Conservation (phyloP, 2,113 vertebrate genomes). For the Rissa tridactyla region DNA sequence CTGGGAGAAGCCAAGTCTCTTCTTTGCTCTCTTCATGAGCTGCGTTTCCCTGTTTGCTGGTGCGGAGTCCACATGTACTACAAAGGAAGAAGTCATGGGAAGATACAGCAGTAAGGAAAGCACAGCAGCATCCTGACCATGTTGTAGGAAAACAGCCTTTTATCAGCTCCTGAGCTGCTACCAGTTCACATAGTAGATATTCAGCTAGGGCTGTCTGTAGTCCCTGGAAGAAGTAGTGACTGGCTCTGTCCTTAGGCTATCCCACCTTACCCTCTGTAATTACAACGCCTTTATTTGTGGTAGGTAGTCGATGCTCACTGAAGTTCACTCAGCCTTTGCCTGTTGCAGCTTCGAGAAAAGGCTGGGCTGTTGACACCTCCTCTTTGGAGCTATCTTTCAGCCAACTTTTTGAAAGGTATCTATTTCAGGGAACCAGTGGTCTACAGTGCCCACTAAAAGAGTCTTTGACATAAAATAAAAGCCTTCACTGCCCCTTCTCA, state of each 20-base stretch:
- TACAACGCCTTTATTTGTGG: neutral
- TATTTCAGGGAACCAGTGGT: neutral
- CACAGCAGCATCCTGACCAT: neutral
- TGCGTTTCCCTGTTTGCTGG: neutral
- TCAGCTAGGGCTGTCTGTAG: neutral
- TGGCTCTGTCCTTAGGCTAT: neutral
- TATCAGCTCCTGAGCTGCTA: neutral
- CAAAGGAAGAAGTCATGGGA: neutral
- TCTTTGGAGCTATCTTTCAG: neutral
- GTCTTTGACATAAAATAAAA: neutral
- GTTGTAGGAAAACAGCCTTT: neutral
- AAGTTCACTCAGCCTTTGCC: neutral
- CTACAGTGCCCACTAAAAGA: neutral
- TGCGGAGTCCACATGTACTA: neutral
- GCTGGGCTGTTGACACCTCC: neutral
- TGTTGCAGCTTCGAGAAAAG: neutral
- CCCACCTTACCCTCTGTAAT: neutral
- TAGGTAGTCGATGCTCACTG: neutral
- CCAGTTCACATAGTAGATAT: neutral
- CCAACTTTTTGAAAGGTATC: neutral
- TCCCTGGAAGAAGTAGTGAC: neutral
- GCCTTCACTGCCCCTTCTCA: neutral
- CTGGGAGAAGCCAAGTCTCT: neutral
- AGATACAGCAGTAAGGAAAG: neutral
- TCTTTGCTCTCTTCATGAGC: neutral